Evolutionary conservation across 2,113 vertebrate species (phyloP), one percentile per base, ranked within the genome.

Genomic region (Falcunculus frontatus): DNA sequence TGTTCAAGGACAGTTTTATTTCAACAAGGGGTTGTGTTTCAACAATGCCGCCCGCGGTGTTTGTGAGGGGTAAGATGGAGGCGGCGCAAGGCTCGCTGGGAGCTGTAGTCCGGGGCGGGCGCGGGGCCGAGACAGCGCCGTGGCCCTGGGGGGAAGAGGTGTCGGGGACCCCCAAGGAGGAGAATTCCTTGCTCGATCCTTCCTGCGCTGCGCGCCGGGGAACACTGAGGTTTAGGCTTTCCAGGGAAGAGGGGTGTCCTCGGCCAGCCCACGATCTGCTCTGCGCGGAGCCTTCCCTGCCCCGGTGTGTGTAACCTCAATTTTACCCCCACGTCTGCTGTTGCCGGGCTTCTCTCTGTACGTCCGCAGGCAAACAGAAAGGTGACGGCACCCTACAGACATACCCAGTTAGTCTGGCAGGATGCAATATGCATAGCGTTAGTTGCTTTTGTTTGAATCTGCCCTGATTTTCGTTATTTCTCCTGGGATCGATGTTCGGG

Each of bases 91-190:
- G 87, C 65, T n/a, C 17, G 27, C 69, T 68, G 93, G 95, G 90
- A 87, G 52, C 27, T 93, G 95, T 93, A 96, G 96, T 81, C 41
- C 29, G 16, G 9, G 15, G 19, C 10, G 12, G 11, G 69, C 9
- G 16, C 1, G 5, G 6, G 11, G 3, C 6, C 1, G 5, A 5
- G 11, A 2, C 6, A 0, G n/a, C 2, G 32, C 7, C 4, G 1
- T 6, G 35, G 23, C 7, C 11, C 10, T 2, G 7, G 22, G 7
- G 62, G 7, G 20, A 17, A 1, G 8, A 3, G 14, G 5, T 0
- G 17, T 9, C 13, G 2, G 13, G 4, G 4, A 29, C 3, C 25
- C 10, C 4, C 12, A 1, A 3, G 7, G 25, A 7, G 35, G 8
- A 22, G 14, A 3, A 7, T 21, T 20, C 35, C 8, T 13, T 16